Conservation (phyloP, 1,140 invertebrate species). For the Drosophila rhopaloa region DNA sequence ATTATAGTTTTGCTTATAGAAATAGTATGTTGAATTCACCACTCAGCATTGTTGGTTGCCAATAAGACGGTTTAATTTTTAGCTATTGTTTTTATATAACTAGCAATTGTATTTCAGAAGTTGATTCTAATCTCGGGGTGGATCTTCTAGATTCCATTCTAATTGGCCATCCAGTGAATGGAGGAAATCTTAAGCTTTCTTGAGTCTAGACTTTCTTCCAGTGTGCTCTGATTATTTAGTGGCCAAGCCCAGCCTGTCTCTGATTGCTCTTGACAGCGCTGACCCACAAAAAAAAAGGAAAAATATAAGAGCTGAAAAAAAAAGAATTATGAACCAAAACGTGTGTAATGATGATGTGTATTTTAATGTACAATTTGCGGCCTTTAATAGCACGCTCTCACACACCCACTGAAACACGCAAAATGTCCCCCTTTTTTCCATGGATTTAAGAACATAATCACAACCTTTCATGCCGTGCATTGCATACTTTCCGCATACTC, state of each 20-base stretch:
- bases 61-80: too few relatives aligned
- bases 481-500: conserved; percentile 17
- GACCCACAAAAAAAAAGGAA: conserved; percentile 62
- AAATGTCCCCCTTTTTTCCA: conserved; percentile 23
- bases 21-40: too few relatives aligned
- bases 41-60: too few relatives aligned
- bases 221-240: conserved; percentile 53
- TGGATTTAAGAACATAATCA: conserved; percentile 51
- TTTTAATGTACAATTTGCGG: conserved; percentile 57
- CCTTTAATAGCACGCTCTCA: conserved; percentile 37
- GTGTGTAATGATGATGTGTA: conserved; percentile 69
- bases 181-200: neutral
- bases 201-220: neutral
- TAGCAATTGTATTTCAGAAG: too few relatives aligned
- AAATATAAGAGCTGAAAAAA: conserved; percentile 12
- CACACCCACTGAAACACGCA: conserved; percentile 14
- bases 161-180: too few relatives aligned
- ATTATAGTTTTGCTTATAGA: too few relatives aligned
- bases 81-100: too few relatives aligned
- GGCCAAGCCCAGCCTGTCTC: conserved; percentile 48
- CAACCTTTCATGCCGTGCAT: conserved; percentile 38
- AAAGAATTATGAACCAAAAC: conserved; percentile 33
- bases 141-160: too few relatives aligned
- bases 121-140: too few relatives aligned
- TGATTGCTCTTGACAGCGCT: conserved; percentile 62